Conservation (phyloP, 2,888 invertebrate genomes). For the Chrysopilus asiliformis region DNA sequence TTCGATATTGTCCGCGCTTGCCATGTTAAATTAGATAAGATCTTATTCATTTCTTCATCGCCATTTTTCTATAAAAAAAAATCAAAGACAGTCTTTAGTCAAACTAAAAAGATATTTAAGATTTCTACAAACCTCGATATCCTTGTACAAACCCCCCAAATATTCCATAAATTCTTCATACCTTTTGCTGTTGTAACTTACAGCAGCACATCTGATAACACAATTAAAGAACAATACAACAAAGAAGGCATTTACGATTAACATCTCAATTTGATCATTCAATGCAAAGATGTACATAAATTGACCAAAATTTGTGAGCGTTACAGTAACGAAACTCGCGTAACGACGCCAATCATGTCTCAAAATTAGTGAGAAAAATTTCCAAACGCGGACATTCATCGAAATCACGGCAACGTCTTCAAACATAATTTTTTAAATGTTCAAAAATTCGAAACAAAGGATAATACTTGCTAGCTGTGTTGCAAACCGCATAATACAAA, state of each 20-base stretch:
- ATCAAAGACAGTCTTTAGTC: no score
- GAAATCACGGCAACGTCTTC: not conserved
- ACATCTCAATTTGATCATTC: not conserved
- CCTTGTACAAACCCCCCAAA: not conserved
- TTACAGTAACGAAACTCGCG: not conserved
- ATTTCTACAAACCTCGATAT: no score
- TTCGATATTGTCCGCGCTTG: not conserved
- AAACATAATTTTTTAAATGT: not conserved
- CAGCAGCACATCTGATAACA: not conserved
- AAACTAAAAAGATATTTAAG: no score
- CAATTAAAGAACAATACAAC: slow-evolving; percentile 2
- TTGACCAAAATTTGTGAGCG: not conserved
- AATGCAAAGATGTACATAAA: not conserved
- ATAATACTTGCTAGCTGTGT: no score
- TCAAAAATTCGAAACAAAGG: no score
- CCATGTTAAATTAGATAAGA: not conserved
- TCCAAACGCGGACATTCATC: not conserved
- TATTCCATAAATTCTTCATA: not conserved
- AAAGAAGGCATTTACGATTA: slow-evolving; percentile 5
- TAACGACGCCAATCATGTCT: not conserved
- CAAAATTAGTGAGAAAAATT: not conserved
- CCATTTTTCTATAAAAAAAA: not conserved
- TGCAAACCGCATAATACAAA: no score
- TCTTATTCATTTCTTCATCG: not conserved
- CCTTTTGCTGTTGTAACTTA: not conserved